phyloP scores from a whole-genome alignment of 2,797 vertebrate genomes.

The Gymnothorax javanicus region DNA sequence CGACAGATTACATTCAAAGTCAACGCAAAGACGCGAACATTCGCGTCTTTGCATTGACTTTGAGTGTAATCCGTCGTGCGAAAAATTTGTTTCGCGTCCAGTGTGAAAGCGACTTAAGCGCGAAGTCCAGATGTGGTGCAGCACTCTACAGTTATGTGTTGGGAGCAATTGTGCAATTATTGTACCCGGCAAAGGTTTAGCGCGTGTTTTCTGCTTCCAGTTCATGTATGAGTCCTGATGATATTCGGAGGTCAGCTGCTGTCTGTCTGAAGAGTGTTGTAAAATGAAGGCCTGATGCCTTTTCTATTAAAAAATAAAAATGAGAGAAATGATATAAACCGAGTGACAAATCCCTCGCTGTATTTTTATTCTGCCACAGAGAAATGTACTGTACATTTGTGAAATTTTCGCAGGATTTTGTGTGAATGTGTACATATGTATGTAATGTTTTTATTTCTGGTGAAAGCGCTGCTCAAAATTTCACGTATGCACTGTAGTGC shows the following conservation, averaged over 20 bases:
- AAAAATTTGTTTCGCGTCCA: too few species aligned
- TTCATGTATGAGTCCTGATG: slow-evolving; percentile 38
- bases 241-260: slow-evolving; percentile 69
- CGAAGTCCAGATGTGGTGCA: slow-evolving; percentile 69
- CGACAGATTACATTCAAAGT: too few species aligned
- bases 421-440: slow-evolving; percentile 81
- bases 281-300: background rate
- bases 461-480: slow-evolving; percentile 89
- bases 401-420: slow-evolving; percentile 81
- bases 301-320: background rate
- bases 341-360: slow-evolving; percentile 74
- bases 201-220: slow-evolving; percentile 62
- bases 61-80: slow-evolving; percentile 45
- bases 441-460: slow-evolving; percentile 52
- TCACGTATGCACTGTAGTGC: slow-evolving; percentile 80
- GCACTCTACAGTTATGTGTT: slow-evolving; percentile 67
- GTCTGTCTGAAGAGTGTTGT: slow-evolving; percentile 64
- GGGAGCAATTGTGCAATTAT: slow-evolving; percentile 55
- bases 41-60: too few species aligned
- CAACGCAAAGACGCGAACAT: too few species aligned
- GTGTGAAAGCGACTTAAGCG: too few species aligned
- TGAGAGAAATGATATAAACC: slow-evolving; percentile 48
- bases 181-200: slow-evolving; percentile 44
- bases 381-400: slow-evolving; percentile 87
- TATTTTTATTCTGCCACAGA: slow-evolving; percentile 85